Percentiles rank a stretch among this genome's conserved stretches.
Conservation (phyloP, 2,888 invertebrate species). For the Mesorhabditis sp. region DNA sequence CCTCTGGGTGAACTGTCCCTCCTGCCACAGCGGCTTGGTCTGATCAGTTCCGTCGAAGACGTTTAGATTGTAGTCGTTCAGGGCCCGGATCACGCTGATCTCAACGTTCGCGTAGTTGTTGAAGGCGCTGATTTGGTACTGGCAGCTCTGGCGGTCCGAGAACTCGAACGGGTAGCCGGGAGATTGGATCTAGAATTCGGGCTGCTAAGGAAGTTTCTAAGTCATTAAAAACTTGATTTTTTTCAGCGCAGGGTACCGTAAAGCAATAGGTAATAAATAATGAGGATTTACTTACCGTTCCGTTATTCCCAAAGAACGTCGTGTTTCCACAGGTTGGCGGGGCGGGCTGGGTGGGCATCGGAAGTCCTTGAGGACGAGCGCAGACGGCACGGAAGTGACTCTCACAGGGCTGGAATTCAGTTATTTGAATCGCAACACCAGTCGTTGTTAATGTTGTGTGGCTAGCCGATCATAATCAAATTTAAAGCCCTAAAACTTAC, state of each 20-base stretch:
- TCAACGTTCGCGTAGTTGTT: not conserved
- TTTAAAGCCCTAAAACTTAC: not conserved
- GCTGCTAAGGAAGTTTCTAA: not conserved
- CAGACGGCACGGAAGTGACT: not conserved
- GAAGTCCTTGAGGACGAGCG: not conserved
- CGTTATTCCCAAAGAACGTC: not conserved
- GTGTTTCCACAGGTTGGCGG: not conserved
- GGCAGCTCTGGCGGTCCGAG: not conserved
- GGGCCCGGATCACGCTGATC: not conserved
- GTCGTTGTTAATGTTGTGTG: too few species aligned
- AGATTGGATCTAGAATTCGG: not conserved
- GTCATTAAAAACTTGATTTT: not conserved
- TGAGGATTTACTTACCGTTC: not conserved
- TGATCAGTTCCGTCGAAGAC: too few species aligned
- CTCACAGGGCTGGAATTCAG: not conserved
- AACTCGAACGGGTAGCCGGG: conserved; percentile 1
- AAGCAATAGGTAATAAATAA: too few species aligned
- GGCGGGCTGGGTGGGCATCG: not conserved
- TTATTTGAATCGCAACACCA: too few species aligned
- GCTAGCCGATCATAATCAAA: not conserved
- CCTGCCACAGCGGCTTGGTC: too few species aligned
- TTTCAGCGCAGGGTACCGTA: not conserved
- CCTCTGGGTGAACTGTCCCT: not conserved
- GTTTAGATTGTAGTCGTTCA: too few species aligned
- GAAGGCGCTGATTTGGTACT: conserved; percentile 2